Conservation (phyloP, 2,888 invertebrate species). For the Plutella xylostella region DNA sequence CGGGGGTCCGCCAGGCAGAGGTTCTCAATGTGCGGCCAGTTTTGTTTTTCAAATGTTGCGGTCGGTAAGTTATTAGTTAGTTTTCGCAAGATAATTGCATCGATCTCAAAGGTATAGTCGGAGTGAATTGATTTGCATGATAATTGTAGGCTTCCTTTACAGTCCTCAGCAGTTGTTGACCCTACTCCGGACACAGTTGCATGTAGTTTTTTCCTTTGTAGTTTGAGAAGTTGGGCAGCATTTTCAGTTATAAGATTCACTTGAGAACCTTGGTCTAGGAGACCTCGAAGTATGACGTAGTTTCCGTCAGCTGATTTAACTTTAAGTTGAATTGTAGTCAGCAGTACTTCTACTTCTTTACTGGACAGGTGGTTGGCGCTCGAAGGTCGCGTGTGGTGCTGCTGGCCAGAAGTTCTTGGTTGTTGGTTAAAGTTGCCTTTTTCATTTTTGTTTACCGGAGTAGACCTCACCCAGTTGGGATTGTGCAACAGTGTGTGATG, state of each 20-base stretch:
- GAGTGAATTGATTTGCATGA: constrained; percentile 1
- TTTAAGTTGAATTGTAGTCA: constrained; percentile 12
- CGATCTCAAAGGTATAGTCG: not conserved
- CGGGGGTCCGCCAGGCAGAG: constrained; percentile 11
- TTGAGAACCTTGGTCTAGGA: constrained; percentile 19
- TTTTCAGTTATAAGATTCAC: constrained; percentile 14
- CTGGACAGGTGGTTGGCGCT: too few relatives aligned
- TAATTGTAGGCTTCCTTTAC: not conserved
- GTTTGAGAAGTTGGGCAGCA: constrained; percentile 12
- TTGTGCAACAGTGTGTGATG: constrained; percentile 17
- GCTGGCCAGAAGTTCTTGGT: too few relatives aligned
- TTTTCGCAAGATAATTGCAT: not conserved
- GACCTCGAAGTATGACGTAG: constrained; percentile 11
- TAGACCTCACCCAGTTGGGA: too few relatives aligned
- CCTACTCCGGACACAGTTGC: not conserved
- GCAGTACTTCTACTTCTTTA: constrained; percentile 4
- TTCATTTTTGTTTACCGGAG: too few relatives aligned
- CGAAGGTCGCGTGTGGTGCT: too few relatives aligned
- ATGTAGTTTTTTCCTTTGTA: not conserved
- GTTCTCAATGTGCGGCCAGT: constrained; percentile 1
- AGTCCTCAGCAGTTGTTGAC: not conserved
- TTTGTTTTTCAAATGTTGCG: not conserved
- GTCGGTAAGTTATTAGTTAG: not conserved
- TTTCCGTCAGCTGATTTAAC: constrained; percentile 12
- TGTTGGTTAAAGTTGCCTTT: too few relatives aligned